A percentile compares a stretch with the other conserved stretches of the same genome.
phyloP scores from a whole-genome alignment of 1,140 invertebrate genomes.

The Drosophila quadrilineata region DNA sequence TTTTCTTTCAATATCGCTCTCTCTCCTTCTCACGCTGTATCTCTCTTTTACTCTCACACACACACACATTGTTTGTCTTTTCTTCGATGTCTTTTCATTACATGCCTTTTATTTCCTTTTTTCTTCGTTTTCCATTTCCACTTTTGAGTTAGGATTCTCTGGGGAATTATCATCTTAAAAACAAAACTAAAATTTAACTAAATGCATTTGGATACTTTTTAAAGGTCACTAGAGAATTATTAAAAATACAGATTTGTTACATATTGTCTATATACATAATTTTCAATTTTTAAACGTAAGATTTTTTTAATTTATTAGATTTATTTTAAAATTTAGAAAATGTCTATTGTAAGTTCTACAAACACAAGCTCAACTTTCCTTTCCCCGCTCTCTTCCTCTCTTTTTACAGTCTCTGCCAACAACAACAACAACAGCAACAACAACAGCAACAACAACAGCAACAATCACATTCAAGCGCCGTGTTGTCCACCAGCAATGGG shows the following conservation, averaged over 20 bases:
- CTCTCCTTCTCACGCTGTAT: neutral
- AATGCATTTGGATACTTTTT: neutral
- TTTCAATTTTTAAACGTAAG: neutral
- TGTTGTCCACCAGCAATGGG: conserved; percentile 72
- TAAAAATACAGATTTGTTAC: too few species aligned
- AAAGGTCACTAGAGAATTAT: neutral
- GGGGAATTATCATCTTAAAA: neutral
- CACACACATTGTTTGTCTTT: too few species aligned
- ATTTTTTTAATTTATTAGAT: neutral
- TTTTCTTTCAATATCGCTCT: too few species aligned
- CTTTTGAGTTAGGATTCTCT: neutral
- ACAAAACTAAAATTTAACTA: neutral
- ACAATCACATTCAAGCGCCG: conserved; percentile 55
- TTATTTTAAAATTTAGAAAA: neutral
- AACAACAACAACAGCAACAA: conserved; percentile 51
- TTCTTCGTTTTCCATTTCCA: too few species aligned
- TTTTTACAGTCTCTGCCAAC: conserved; percentile 62
- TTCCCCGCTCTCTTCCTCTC: neutral
- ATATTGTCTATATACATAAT: too few species aligned
- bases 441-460: conserved; percentile 52
- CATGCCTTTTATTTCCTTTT: neutral
- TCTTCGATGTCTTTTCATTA: too few species aligned
- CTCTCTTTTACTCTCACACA: neutral
- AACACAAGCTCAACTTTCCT: neutral
- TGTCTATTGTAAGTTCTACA: neutral